A percentile compares a stretch with the other conserved stretches of the same genome.
Evolutionary conservation across 2,888 invertebrate species (phyloP).

Genomic region (Crepidodera aurea): DNA sequence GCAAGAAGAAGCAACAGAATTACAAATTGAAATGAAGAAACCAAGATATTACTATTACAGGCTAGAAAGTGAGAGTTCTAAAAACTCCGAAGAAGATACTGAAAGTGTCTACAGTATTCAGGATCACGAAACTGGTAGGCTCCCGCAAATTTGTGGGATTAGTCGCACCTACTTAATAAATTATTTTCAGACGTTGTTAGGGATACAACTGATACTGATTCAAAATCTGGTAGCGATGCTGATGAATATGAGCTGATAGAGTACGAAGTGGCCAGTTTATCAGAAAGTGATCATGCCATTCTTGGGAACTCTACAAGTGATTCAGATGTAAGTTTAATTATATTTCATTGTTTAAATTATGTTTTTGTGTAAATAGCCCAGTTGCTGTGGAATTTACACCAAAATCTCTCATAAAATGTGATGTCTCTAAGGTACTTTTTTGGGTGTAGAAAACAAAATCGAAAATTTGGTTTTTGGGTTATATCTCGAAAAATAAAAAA

Average conservation of each 20-base stretch:
- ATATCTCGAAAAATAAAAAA: no score
- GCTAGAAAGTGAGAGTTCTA: constrained; percentile 62
- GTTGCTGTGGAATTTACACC: no score
- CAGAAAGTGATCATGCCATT: constrained; percentile 60
- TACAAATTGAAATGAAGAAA: constrained; percentile 42
- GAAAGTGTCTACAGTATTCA: constrained; percentile 72
- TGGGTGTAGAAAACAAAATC: no score
- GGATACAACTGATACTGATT: constrained; percentile 59
- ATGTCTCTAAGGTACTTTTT: no score
- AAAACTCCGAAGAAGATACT: constrained; percentile 55
- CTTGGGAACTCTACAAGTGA: constrained; percentile 62
- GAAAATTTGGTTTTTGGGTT: no score
- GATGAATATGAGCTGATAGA: constrained; percentile 52
- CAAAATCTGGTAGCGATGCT: constrained; percentile 42
- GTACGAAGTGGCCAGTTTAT: constrained; percentile 63
- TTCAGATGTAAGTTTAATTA: constrained; percentile 62
- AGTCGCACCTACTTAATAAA: constrained; percentile 42
- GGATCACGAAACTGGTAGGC: constrained; percentile 72
- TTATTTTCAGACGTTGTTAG: constrained; percentile 58
- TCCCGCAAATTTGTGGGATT: constrained; percentile 33
- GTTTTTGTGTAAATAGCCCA: no score
- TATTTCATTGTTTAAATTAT: no score
- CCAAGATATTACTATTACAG: constrained; percentile 50
- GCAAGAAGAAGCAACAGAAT: constrained; percentile 36
- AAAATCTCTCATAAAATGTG: no score